Evolutionary conservation across 2,888 invertebrate genomes (phyloP).

Genomic region (Hofmannophila pseudospretella): DNA sequence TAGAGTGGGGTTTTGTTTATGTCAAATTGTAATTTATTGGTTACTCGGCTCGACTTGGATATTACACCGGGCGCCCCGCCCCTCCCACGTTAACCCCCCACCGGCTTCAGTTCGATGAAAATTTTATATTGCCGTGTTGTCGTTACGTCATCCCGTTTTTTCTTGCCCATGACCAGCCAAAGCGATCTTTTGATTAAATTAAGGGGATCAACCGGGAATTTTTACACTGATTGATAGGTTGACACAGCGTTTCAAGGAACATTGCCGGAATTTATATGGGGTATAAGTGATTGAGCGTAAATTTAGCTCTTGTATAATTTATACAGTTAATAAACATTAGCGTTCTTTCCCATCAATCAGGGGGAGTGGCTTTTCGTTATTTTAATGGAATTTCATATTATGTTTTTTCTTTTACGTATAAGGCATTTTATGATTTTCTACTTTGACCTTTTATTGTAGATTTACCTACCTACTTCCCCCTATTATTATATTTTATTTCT

Average conservation of each 20-base stretch:
- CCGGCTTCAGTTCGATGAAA: conserved; percentile 57
- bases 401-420: too few relatives aligned
- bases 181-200: conserved; percentile 77
- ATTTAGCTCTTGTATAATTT: conserved; percentile 55
- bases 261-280: conserved; percentile 69
- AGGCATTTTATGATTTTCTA: too few relatives aligned
- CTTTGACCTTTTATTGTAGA: too few relatives aligned
- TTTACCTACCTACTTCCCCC: too few relatives aligned
- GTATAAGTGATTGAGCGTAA: conserved; percentile 68
- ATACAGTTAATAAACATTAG: conserved; percentile 65
- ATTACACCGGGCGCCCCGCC: conserved; percentile 57
- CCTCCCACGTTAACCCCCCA: conserved; percentile 27
- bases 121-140: conserved; percentile 68
- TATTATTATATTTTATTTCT: too few relatives aligned
- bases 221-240: conserved; percentile 76
- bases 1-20: conserved; percentile 68
- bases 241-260: conserved; percentile 71
- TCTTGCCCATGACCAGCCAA: conserved; percentile 66
- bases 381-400: too few relatives aligned
- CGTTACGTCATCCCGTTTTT: conserved; percentile 70
- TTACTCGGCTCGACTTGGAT: conserved; percentile 67
- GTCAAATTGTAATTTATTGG: conserved; percentile 76
- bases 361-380: conserved; percentile 15
- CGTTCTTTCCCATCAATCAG: conserved; percentile 38
- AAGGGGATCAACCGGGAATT: conserved; percentile 73